These are phyloP conservation scores for Drosophila baimaii DNA, from an alignment of 1,140 invertebrate species.

Conservation along the genomic window DNA sequence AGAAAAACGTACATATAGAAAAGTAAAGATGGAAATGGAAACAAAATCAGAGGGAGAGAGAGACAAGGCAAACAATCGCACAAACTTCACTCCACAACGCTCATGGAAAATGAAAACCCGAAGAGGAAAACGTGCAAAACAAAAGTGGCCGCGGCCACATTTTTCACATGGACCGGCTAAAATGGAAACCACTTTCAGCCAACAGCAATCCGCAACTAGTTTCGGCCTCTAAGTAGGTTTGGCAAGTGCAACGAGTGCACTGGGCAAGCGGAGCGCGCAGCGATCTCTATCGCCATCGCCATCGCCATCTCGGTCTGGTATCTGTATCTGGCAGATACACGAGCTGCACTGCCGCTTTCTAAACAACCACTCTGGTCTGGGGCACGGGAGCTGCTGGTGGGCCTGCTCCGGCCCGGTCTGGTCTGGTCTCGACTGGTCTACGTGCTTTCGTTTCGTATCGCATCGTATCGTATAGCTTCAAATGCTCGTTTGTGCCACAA, in stretches of 20 bases:
- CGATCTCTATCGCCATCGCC: conserved; percentile 25
- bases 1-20: conserved; percentile 18
- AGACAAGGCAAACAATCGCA: conserved; percentile 26
- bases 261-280: conserved; percentile 60
- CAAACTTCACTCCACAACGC: conserved; percentile 6
- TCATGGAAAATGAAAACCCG: conserved; percentile 27
- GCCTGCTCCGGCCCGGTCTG: conserved; percentile 16
- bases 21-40: conserved; percentile 21
- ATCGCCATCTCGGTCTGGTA: conserved; percentile 24
- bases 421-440: conserved; percentile 24
- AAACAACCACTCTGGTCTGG: conserved; percentile 47
- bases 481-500: conserved; percentile 69
- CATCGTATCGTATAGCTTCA: conserved; percentile 56
- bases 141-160: conserved; percentile 28
- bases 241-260: conserved; percentile 67
- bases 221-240: conserved; percentile 42
- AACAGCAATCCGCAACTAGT: conserved; percentile 47
- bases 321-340: conserved; percentile 53
- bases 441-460: conserved; percentile 34
- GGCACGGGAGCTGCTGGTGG: conserved; percentile 21
- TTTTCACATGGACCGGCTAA: conserved; percentile 25
- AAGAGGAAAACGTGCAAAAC: conserved; percentile 19
- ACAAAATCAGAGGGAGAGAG: conserved; percentile 8
- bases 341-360: conserved; percentile 64
- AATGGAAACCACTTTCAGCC: conserved; percentile 46